A percentile compares a stretch with the other conserved stretches of the same genome.
Conservation (phyloP, 2,888 invertebrate species). For the Erebia aethiops region DNA sequence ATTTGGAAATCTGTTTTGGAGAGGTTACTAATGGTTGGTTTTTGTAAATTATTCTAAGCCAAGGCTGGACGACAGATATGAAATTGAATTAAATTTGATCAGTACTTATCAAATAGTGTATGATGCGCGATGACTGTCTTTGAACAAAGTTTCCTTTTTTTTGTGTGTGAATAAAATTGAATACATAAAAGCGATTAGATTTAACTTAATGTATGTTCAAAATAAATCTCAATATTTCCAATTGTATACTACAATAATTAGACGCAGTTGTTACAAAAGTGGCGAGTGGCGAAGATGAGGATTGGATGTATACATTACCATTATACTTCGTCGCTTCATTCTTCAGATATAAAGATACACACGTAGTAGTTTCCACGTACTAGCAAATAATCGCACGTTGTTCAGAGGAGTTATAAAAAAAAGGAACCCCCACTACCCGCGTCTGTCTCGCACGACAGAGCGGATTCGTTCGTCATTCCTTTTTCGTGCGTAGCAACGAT, state of each 20-base stretch:
- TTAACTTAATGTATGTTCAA: conserved; percentile 24
- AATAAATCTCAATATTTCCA: conserved; percentile 35
- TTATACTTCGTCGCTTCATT: too few relatives aligned
- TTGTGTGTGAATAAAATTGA: conserved; percentile 33
- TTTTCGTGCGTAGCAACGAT: too few relatives aligned
- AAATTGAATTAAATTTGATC: conserved; percentile 27
- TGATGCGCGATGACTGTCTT: conserved; percentile 30
- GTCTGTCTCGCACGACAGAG: too few relatives aligned
- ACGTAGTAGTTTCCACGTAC: too few relatives aligned
- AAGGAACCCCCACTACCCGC: too few relatives aligned
- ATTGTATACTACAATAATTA: conserved; percentile 36
- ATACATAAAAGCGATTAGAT: conserved; percentile 24
- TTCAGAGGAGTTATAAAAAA: too few relatives aligned
- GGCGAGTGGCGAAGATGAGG: background rate
- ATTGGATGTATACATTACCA: too few relatives aligned
- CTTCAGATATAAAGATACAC: too few relatives aligned
- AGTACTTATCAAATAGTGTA: conserved; percentile 42
- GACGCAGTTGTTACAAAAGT: background rate
- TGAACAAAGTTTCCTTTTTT: conserved; percentile 37
- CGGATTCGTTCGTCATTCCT: too few relatives aligned
- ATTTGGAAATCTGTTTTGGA: background rate
- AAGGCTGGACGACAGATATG: conserved; percentile 15
- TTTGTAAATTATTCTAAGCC: conserved; percentile 18
- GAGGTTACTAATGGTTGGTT: background rate
- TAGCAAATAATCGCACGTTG: too few relatives aligned